These are phyloP conservation scores for Pangasius mekongensis DNA, from an alignment of 2,797 vertebrate genomes.

Conservation along the genomic window DNA sequence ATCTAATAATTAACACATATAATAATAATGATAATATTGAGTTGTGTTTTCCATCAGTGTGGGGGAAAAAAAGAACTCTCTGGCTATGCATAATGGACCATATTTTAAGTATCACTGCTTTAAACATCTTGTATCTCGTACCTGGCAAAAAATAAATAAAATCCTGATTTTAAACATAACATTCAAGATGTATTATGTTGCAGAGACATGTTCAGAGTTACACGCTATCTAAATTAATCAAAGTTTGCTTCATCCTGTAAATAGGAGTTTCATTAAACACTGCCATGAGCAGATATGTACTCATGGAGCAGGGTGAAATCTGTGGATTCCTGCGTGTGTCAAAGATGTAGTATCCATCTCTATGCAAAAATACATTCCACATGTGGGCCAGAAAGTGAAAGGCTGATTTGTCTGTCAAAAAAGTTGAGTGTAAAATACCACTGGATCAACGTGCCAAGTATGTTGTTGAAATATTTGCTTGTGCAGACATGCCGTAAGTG, in stretches of 20 bases:
- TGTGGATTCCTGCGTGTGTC: conserved; percentile 28
- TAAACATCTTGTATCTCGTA: neutral
- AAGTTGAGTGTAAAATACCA: conserved; percentile 13
- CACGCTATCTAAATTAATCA: neutral
- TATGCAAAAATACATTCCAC: conserved; percentile 46
- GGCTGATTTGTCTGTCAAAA: conserved; percentile 48
- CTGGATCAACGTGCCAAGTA: conserved; percentile 39
- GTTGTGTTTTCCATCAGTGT: neutral
- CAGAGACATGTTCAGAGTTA: neutral
- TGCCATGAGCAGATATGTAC: conserved; percentile 21
- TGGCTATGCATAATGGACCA: neutral
- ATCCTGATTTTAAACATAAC: neutral
- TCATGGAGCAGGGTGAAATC: conserved; percentile 1
- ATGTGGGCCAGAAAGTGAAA: conserved; percentile 34
- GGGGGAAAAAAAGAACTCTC: neutral
- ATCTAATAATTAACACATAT: neutral
- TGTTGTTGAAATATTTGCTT: conserved; percentile 40
- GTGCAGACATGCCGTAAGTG: conserved; percentile 42
- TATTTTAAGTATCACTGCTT: neutral
- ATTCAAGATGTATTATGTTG: neutral
- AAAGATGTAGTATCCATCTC: conserved; percentile 45
- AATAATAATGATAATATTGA: too few relatives aligned
- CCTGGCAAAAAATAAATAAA: neutral
- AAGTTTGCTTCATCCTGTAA: neutral
- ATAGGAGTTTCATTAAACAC: conserved; percentile 1